Conservation (phyloP, 2,797 vertebrate species). For the Fratercula arctica region DNA sequence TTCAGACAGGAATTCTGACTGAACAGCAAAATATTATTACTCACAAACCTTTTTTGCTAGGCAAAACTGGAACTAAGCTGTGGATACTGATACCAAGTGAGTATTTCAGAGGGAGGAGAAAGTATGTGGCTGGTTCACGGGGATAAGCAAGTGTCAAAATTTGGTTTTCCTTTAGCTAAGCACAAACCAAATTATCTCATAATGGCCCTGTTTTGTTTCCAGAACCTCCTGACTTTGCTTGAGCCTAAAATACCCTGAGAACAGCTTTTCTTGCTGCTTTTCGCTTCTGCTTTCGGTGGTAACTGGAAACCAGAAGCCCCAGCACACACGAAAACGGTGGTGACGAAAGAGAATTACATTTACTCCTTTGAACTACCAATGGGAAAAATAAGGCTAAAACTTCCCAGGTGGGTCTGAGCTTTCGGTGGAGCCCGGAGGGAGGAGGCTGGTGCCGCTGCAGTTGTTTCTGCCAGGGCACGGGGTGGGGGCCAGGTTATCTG, state of each 20-base stretch:
- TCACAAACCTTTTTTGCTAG: not conserved
- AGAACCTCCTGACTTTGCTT: conserved; percentile 8
- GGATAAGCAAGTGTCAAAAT: not conserved
- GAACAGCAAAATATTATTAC: not conserved
- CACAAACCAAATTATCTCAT: conserved; percentile 32
- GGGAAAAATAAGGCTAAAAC: not conserved
- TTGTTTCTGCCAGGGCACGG: not conserved
- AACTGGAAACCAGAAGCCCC: conserved; percentile 47
- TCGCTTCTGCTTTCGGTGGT: conserved; percentile 48
- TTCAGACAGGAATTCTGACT: not conserved
- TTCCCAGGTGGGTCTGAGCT: not conserved
- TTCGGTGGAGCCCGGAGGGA: not conserved
- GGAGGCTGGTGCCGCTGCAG: not conserved
- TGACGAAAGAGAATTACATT: not conserved
- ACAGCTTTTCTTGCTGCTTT: not conserved
- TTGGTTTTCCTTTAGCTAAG: not conserved
- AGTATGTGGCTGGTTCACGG: not conserved
- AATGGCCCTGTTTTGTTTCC: not conserved
- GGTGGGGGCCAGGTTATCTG: not conserved
- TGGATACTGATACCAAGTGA: not conserved
- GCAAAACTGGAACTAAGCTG: not conserved
- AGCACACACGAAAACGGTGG: not conserved
- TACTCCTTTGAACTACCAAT: not conserved
- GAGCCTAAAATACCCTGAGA: conserved; percentile 34
- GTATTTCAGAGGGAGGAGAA: not conserved